These are phyloP conservation scores for Thelaira solivaga DNA, from an alignment of 2,888 invertebrate genomes.

Conservation along the genomic window DNA sequence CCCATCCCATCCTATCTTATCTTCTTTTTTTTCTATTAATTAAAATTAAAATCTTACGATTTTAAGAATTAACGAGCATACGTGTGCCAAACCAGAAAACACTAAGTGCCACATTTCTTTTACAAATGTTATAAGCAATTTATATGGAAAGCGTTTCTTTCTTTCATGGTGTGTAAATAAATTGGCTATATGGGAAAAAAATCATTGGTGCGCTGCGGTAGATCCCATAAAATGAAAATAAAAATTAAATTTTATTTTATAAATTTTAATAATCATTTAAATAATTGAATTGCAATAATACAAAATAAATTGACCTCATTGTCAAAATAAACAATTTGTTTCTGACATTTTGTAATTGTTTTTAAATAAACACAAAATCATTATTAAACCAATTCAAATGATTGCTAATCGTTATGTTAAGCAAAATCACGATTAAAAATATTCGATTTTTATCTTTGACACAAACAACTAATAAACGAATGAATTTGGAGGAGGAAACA, in stretches of 20 bases:
- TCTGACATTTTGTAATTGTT: constrained; percentile 54
- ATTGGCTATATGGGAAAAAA: no score
- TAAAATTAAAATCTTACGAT: no score
- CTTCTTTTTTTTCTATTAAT: no score
- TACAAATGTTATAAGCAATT: no score
- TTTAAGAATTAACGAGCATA: no score
- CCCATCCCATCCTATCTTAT: no score
- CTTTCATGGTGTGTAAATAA: no score
- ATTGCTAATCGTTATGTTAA: constrained; percentile 33
- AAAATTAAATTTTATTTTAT: not conserved
- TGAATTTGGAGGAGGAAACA: constrained; percentile 26
- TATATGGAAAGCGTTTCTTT: no score
- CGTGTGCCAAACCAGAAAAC: no score
- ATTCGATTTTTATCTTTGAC: constrained; percentile 49
- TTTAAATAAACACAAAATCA: constrained; percentile 23
- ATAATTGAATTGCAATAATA: constrained; percentile 43
- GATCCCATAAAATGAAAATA: constrained; percentile 12
- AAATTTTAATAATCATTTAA: not conserved
- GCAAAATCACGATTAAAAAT: constrained; percentile 52
- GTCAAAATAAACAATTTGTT: constrained; percentile 32
- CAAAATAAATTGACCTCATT: constrained; percentile 49
- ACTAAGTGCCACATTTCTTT: no score
- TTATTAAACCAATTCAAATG: constrained; percentile 32
- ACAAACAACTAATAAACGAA: constrained; percentile 34
- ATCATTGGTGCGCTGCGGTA: constrained; percentile 12